Evolutionary conservation across 2,888 invertebrate genomes (phyloP).

Genomic region (Ennomos fuscantarius): DNA sequence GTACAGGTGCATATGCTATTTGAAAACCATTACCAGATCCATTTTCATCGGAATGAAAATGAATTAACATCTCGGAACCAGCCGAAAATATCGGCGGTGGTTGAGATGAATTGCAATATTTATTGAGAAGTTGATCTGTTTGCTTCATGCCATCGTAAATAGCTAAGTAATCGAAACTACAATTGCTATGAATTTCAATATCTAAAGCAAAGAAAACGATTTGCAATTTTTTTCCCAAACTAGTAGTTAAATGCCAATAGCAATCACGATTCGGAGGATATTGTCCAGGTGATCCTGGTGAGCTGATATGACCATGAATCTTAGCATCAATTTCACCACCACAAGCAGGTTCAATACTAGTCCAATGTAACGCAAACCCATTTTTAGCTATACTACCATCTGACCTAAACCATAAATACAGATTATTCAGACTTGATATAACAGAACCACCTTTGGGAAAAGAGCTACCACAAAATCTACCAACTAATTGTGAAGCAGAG

Average conservation of each 20-base stretch:
- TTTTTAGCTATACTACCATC: constrained; percentile 87
- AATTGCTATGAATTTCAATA: constrained; percentile 90
- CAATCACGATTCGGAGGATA: constrained; percentile 95
- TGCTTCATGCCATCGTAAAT: constrained; percentile 83
- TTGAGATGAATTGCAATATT: constrained; percentile 90
- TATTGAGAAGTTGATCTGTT: constrained; percentile 83
- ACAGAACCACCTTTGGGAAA: constrained; percentile 90
- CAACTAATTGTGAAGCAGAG: constrained; percentile 89
- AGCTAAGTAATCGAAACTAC: constrained; percentile 91
- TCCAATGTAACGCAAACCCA: constrained; percentile 94
- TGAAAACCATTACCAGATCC: constrained; percentile 93
- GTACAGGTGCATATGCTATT: constrained; percentile 89
- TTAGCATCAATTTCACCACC: constrained; percentile 87
- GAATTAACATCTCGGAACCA: constrained; percentile 86
- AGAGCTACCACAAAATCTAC: constrained; percentile 91
- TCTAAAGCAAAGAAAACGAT: constrained; percentile 92
- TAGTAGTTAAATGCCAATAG: constrained; percentile 89
- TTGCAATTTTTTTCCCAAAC: constrained; percentile 90
- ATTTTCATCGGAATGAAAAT: constrained; percentile 92
- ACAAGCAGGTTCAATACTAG: constrained; percentile 88
- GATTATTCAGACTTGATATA: constrained; percentile 89
- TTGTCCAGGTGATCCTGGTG: constrained; percentile 95
- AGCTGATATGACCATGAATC: constrained; percentile 90
- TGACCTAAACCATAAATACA: constrained; percentile 93
- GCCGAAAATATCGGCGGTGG: constrained; percentile 90